Conservation (phyloP, 2,888 invertebrate species). For the Epinotia nisella region DNA sequence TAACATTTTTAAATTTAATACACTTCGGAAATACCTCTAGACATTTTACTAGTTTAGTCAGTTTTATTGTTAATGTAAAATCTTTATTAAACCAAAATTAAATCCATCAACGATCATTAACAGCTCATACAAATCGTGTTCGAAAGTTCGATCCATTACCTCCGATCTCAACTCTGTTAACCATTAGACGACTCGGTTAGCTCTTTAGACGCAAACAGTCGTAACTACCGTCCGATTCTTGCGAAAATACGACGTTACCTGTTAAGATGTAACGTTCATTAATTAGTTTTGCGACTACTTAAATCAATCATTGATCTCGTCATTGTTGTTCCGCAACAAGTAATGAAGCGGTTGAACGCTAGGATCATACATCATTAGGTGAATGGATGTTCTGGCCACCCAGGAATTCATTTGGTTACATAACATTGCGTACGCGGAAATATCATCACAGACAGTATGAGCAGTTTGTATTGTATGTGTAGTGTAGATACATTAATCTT, state of each 20-base stretch:
- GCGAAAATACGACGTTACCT: not conserved
- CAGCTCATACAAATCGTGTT: slow-evolving; percentile 15
- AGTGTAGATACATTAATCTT: too few relatives aligned
- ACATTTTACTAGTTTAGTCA: too few relatives aligned
- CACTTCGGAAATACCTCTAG: too few relatives aligned
- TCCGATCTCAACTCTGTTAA: not conserved
- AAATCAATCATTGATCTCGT: slow-evolving; percentile 38
- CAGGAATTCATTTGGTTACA: slow-evolving; percentile 7
- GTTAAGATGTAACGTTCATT: slow-evolving; percentile 11
- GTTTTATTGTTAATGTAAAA: too few relatives aligned
- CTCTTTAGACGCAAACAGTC: not conserved
- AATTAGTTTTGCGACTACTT: slow-evolving; percentile 26
- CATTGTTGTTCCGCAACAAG: slow-evolving; percentile 35
- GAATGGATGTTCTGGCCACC: slow-evolving; percentile 9
- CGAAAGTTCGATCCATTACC: slow-evolving; percentile 9
- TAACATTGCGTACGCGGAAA: slow-evolving; percentile 16
- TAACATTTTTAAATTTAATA: too few relatives aligned
- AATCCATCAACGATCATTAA: slow-evolving; percentile 6
- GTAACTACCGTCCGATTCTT: not conserved
- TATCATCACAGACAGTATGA: not conserved
- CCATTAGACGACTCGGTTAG: not conserved
- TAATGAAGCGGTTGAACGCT: slow-evolving; percentile 33
- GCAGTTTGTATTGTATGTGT: too few relatives aligned
- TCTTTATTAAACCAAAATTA: not conserved
- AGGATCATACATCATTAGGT: not conserved